Percentiles rank a stretch among this genome's conserved stretches.
Conservation (phyloP, 2,113 vertebrate genomes). For the Probosciger aterrimus region DNA sequence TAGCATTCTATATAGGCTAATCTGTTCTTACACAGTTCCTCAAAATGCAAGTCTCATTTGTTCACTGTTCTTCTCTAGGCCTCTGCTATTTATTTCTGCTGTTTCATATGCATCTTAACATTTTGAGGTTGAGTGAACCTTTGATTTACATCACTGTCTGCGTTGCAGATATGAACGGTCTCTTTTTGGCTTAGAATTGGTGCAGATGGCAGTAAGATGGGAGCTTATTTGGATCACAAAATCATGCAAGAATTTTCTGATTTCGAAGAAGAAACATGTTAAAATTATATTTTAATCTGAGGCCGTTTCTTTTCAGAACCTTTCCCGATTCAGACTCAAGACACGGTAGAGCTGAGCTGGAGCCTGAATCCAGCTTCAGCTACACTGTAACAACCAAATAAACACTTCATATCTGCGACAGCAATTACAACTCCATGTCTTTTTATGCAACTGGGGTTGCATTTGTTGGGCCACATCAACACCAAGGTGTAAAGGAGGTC, state of each 20-base stretch:
- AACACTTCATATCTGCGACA: neutral
- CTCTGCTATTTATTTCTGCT: neutral
- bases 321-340: neutral
- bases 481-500: neutral
- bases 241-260: neutral
- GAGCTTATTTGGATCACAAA: conserved; percentile 27
- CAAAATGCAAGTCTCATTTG: neutral
- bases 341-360: neutral
- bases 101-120: neutral
- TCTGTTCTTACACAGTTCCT: neutral
- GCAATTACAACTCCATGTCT: neutral
- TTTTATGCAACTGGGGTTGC: neutral
- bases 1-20: neutral
- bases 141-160: conserved; percentile 8
- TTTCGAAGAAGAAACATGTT: neutral
- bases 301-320: neutral
- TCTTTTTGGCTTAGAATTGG: conserved; percentile 29
- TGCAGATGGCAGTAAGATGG: conserved; percentile 35
- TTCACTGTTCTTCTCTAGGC: neutral
- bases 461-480: neutral
- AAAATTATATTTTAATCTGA: neutral
- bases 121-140: neutral
- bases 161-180: neutral
- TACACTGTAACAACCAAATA: neutral
- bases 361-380: neutral